A percentile compares a stretch with the other conserved stretches of the same genome.
Evolutionary conservation across 2,888 invertebrate genomes (phyloP).

Genomic region (Phengaris alcon): DNA sequence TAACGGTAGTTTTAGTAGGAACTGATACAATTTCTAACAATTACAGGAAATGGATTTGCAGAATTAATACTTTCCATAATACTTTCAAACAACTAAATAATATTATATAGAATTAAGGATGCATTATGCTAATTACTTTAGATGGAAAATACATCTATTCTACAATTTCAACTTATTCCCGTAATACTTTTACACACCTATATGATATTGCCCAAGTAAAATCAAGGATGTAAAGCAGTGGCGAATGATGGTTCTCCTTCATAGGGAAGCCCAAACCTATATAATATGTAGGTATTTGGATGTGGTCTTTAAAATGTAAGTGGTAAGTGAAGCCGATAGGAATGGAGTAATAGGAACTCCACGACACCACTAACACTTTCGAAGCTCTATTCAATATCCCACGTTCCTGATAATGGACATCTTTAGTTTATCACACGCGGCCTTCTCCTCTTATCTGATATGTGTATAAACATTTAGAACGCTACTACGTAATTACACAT

Average conservation of each 20-base stretch:
- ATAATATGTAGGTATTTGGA: too few species aligned
- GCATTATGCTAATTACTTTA: too few species aligned
- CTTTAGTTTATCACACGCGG: not conserved
- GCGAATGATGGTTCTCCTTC: too few species aligned
- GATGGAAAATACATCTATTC: too few species aligned
- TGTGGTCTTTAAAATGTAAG: too few species aligned
- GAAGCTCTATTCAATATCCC: not conserved
- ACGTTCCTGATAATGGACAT: not conserved
- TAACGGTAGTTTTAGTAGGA: not conserved
- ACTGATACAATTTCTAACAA: not conserved
- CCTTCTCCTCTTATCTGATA: not conserved
- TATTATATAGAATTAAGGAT: too few species aligned
- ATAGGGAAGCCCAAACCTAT: too few species aligned
- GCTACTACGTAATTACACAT: not conserved
- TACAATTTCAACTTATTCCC: too few species aligned
- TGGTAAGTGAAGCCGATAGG: too few species aligned
- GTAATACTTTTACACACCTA: too few species aligned
- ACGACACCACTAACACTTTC: not conserved
- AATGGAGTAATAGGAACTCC: too few species aligned
- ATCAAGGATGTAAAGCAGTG: not conserved
- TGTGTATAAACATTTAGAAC: not conserved
- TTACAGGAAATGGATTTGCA: not conserved
- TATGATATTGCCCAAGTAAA: not conserved
- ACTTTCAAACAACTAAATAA: not conserved
- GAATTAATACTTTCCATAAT: not conserved